phyloP scores from a whole-genome alignment of 2,888 invertebrate species.

The Himalopsyche anomala region DNA sequence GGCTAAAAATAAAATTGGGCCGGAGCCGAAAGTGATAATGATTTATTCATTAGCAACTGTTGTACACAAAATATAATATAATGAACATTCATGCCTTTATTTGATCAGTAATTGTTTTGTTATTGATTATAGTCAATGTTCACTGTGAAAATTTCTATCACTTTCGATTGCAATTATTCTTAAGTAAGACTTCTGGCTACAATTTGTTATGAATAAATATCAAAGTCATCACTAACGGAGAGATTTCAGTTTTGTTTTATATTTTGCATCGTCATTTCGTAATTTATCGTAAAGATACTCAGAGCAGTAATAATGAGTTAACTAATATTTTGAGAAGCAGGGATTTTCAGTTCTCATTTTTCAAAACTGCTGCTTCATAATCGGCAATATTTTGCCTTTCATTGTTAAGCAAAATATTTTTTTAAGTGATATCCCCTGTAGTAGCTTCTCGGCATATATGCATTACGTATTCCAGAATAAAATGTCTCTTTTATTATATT shows the following conservation, averaged over 20 bases:
- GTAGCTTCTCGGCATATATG: no score
- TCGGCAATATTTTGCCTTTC: no score
- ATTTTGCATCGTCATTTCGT: neutral
- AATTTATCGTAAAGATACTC: neutral
- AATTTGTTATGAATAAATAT: neutral
- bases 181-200: neutral
- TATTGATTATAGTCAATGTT: neutral
- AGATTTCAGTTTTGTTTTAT: conserved; percentile 2
- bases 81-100: neutral
- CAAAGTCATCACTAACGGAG: neutral
- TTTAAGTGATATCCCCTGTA: neutral
- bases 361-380: no score
- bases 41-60: conserved; percentile 9
- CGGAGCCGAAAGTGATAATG: neutral
- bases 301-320: neutral
- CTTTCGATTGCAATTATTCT: conserved; percentile 28
- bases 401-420: neutral
- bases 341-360: no score
- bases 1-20: no score
- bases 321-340: no score
- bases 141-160: neutral
- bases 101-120: neutral
- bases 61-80: neutral
- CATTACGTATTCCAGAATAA: no score
- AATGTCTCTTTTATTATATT: no score